Evolutionary conservation across 2,888 invertebrate genomes (phyloP), one percentile per base, ranked within the genome.

Genomic region (Sceliomorpha sp.): DNA sequence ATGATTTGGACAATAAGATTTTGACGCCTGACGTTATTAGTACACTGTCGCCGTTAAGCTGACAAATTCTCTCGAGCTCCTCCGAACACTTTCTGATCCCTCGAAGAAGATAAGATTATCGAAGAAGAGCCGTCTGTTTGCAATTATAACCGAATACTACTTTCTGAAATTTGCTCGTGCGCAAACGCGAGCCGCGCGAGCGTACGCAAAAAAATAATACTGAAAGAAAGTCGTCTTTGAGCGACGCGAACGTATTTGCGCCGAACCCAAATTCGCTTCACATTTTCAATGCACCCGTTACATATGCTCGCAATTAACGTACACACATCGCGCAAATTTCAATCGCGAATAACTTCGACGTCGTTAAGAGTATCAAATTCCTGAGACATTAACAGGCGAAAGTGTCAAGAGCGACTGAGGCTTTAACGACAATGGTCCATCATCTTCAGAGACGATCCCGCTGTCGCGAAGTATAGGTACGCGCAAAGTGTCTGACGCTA

Each of bases 391-490:
- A 77, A 78, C 80, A 66, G 77, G 59, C 74, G 80, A 84, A 84
- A 81, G 84, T 82, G 83, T 83, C 81, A 76, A 79, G 80, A 78
- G 79, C 82, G 79, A 86, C 85, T 86, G 84, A 66, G 59, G 53
- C 62, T 55, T 53, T 34, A 8, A 36, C 12, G 39, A 68, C 70
- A 70, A 70, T 68, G 59, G 62, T 32, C 56, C 59, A 44, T 66
- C 62, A 27, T 70, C 60, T 68, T 55, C 17, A 37, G 59, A 17
- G 50, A 36, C 29, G 31, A 74, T 72, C 59, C 78, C 77, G 75
- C 74, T 78, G 77, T 77, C 77, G 76, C 76, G 75, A 71, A 72
- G 78, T 74, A 76, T 78, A 78, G 80, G 77, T 75, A 79, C 67
- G 5, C 3, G 73, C 74, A 75, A 75, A 80, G 79, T 78, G 78